Conservation (phyloP, 2,113 vertebrate species). For the Microcebus murinus region DNA sequence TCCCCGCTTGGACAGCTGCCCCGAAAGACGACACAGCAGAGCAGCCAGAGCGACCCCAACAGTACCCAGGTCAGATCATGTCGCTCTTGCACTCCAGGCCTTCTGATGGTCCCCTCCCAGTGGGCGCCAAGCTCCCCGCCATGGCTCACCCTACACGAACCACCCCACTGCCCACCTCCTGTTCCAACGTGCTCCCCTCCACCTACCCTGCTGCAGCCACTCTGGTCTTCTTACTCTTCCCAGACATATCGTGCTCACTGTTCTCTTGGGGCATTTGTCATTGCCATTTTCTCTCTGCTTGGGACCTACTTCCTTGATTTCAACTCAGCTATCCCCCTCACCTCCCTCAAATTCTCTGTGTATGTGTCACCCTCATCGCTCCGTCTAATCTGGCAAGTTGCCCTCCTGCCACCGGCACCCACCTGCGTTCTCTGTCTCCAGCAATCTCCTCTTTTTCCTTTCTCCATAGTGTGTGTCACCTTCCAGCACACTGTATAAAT, state of each 20-base stretch:
- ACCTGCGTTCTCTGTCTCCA: background rate
- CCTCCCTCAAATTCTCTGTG: background rate
- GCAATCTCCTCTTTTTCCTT: background rate
- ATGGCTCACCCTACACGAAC: fast-evolving
- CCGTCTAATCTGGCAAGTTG: background rate
- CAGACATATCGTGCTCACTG: fast-evolving
- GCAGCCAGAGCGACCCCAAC: background rate
- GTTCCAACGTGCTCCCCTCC: background rate
- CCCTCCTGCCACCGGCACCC: background rate
- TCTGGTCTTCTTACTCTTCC: background rate
- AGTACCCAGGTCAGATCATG: background rate
- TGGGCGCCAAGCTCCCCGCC: background rate
- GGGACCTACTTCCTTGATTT: background rate
- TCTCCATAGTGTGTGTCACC: background rate
- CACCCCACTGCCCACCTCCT: background rate
- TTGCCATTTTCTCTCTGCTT: background rate
- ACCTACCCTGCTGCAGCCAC: too few species aligned
- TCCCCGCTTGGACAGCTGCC: background rate
- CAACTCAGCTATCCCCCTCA: background rate
- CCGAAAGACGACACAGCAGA: background rate
- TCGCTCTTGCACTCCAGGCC: background rate
- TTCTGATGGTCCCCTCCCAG: background rate
- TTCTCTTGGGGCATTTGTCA: background rate
- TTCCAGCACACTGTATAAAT: background rate
- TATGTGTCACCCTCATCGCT: background rate